Conservation (phyloP, 2,888 invertebrate genomes). For the Pristionchus fissidentatus region DNA sequence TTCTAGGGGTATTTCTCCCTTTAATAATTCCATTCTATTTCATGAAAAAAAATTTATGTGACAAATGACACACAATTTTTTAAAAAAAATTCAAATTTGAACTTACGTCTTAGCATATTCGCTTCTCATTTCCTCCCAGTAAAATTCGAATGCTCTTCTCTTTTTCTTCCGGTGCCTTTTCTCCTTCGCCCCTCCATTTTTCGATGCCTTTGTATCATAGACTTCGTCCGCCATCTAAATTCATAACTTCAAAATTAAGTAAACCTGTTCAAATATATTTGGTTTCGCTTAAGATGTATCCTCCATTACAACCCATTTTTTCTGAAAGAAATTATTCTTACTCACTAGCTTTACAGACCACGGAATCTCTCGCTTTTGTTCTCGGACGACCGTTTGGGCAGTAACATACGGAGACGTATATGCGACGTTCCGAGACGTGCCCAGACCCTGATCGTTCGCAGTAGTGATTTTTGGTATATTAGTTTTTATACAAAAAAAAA, state of each 20-base stretch:
- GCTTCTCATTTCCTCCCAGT: conserved; percentile 47
- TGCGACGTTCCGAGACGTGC: background rate
- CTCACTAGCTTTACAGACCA: conserved; percentile 27
- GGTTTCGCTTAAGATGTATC: too few species aligned
- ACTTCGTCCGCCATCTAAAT: conserved; percentile 27
- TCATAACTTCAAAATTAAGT: background rate
- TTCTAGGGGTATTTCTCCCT: too few species aligned
- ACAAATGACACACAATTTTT: background rate
- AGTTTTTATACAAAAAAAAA: background rate
- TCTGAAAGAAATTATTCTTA: background rate
- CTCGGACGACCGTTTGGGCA: background rate
- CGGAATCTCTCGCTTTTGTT: conserved; percentile 9
- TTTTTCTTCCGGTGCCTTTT: conserved; percentile 45
- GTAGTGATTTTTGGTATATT: background rate
- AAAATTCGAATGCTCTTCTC: conserved; percentile 48
- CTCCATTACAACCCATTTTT: too few species aligned
- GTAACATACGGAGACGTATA: conserved; percentile 28
- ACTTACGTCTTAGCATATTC: conserved; percentile 41
- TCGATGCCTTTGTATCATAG: conserved; percentile 11
- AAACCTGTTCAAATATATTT: too few species aligned
- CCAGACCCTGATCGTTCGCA: background rate
- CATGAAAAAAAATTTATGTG: too few species aligned
- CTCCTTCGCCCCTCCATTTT: conserved; percentile 22
- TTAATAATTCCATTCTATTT: too few species aligned
- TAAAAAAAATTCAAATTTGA: background rate